These are phyloP conservation scores for Prinia subflava DNA, from an alignment of 2,113 vertebrate species.

Conservation along the genomic window DNA sequence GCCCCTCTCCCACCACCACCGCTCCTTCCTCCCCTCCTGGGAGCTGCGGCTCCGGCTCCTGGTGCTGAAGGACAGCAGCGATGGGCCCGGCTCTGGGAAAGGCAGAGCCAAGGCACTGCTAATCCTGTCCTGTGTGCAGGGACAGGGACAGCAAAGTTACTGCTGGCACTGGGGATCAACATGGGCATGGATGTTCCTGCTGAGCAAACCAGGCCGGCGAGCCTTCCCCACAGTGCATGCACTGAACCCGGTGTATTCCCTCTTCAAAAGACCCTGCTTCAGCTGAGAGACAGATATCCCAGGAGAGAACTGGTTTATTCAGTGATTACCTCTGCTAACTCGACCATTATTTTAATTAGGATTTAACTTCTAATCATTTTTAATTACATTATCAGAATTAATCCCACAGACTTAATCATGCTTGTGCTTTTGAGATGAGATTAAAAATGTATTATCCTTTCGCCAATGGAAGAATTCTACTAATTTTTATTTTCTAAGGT, in stretches of 20 bases:
- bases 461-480: background rate
- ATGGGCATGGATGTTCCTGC: background rate
- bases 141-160: background rate
- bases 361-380: background rate
- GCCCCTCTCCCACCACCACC: background rate
- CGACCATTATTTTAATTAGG: background rate
- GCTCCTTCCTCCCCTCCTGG: rapidly evolving
- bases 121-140: rapidly evolving
- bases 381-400: background rate
- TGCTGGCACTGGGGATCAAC: background rate
- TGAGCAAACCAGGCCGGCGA: background rate
- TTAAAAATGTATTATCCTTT: background rate
- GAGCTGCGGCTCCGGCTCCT: background rate
- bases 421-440: background rate
- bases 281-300: background rate
- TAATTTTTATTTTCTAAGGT: background rate
- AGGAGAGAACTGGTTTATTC: background rate
- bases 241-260: background rate
- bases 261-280: background rate
- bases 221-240: background rate
- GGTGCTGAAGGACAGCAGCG: background rate
- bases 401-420: background rate
- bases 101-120: background rate
- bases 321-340: background rate
- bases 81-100: background rate